These are phyloP conservation scores for Entelurus aequoreus DNA, from an alignment of 2,113 vertebrate species.

Conservation along the genomic window DNA sequence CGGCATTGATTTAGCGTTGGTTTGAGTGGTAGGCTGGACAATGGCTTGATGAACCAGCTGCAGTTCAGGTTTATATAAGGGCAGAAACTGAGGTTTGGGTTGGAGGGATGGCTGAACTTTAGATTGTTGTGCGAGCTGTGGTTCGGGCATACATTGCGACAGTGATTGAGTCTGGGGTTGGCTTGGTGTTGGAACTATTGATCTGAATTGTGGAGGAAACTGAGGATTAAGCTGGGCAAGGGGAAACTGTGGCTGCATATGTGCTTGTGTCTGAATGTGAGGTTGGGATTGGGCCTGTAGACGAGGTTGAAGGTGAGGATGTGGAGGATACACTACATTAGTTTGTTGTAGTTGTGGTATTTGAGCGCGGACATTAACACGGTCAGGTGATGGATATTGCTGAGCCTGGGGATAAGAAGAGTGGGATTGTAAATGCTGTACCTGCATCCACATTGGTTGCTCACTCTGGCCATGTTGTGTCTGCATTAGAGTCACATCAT, in stretches of 20 bases:
- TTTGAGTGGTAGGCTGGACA: conserved; percentile 8
- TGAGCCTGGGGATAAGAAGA: conserved; percentile 15
- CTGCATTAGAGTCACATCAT: conserved; percentile 24
- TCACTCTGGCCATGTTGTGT: conserved; percentile 41
- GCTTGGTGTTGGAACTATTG: not conserved
- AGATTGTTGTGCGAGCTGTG: not conserved
- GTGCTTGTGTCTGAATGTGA: conserved; percentile 22
- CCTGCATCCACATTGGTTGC: conserved; percentile 37
- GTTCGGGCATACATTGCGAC: not conserved
- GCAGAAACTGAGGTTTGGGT: not conserved
- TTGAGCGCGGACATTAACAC: conserved; percentile 29
- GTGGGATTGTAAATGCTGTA: conserved; percentile 15
- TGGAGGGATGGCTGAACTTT: not conserved
- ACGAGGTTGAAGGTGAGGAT: conserved; percentile 13
- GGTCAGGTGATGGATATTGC: conserved; percentile 21
- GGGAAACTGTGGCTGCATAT: conserved; percentile 10
- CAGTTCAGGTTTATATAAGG: not conserved
- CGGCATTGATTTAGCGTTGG: not conserved
- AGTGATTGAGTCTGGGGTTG: conserved; percentile 20
- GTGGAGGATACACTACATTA: conserved; percentile 12
- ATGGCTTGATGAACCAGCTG: not conserved
- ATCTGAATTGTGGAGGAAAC: not conserved
- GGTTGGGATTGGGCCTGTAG: conserved; percentile 21
- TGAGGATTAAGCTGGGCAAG: conserved; percentile 20
- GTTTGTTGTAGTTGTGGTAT: conserved; percentile 10